These are phyloP conservation scores for Zele albiditarsus DNA, from an alignment of 2,888 invertebrate genomes.

Conservation along the genomic window DNA sequence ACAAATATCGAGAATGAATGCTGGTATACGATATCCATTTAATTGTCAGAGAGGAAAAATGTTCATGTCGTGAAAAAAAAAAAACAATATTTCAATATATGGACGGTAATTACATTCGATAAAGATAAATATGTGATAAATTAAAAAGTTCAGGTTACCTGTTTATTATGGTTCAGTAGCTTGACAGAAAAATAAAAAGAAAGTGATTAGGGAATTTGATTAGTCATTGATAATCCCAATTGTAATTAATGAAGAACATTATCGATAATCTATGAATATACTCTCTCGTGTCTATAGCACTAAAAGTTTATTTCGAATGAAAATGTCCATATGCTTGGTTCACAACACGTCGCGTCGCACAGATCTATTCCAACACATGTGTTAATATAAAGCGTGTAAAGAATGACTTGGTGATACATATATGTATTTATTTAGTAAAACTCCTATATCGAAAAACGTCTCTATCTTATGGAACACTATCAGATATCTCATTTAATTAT, in stretches of 20 bases:
- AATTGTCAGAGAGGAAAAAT: background rate
- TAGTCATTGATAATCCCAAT: constrained; percentile 5
- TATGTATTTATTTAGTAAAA: constrained; percentile 26
- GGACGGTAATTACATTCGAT: too few relatives aligned
- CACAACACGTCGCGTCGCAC: constrained; percentile 3
- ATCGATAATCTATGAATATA: constrained; percentile 21
- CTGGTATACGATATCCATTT: background rate
- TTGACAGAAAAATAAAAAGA: background rate
- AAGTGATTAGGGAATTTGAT: background rate
- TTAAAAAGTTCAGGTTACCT: too few relatives aligned
- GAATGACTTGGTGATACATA: constrained; percentile 13
- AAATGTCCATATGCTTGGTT: background rate
- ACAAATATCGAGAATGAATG: background rate
- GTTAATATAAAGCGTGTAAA: constrained; percentile 1
- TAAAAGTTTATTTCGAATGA: background rate
- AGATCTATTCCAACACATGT: background rate
- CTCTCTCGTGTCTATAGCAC: background rate
- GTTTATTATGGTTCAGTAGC: too few relatives aligned
- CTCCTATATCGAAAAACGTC: background rate
- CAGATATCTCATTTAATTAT: background rate
- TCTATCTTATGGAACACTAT: background rate
- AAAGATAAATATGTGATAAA: background rate
- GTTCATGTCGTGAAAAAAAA: background rate
- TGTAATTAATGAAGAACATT: constrained; percentile 1
- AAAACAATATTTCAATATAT: background rate